A percentile compares a stretch with the other conserved stretches of the same genome.
These are phyloP conservation scores for Nowickia ferox DNA, from an alignment of 2,888 invertebrate species.

Conservation along the genomic window DNA sequence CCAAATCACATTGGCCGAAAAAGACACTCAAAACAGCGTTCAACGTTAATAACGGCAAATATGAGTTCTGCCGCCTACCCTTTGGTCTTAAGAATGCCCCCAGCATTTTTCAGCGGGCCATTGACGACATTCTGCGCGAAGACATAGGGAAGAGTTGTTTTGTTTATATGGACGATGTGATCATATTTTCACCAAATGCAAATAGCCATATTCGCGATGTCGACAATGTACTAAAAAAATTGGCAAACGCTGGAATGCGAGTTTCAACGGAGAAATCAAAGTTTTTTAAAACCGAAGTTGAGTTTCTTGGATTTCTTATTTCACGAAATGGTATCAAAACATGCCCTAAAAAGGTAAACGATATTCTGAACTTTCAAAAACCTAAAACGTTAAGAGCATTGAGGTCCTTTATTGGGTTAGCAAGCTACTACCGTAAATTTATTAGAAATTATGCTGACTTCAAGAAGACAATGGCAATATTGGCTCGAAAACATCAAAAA, in stretches of 20 bases:
- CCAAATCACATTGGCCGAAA: slow-evolving; percentile 37
- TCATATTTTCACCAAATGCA: slow-evolving; percentile 47
- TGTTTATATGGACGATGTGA: slow-evolving; percentile 71
- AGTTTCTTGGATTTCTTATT: slow-evolving; percentile 51
- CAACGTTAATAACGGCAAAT: slow-evolving; percentile 77
- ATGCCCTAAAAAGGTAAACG: slow-evolving; percentile 36
- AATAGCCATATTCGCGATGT: slow-evolving; percentile 48
- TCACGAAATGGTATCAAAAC: slow-evolving; percentile 45
- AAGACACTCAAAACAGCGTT: slow-evolving; percentile 46
- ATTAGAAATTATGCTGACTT: slow-evolving; percentile 53
- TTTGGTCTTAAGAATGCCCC: slow-evolving; percentile 72
- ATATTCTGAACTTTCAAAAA: slow-evolving; percentile 48
- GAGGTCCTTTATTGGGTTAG: slow-evolving; percentile 47
- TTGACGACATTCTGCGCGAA: slow-evolving; percentile 70
- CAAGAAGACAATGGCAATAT: slow-evolving; percentile 62
- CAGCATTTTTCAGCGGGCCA: slow-evolving; percentile 26
- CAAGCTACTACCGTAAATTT: slow-evolving; percentile 53
- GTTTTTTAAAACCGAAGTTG: slow-evolving; percentile 38
- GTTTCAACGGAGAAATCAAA: slow-evolving; percentile 43
- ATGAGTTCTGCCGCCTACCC: slow-evolving; percentile 78
- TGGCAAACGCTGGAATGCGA: slow-evolving; percentile 29
- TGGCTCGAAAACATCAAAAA: slow-evolving; percentile 30
- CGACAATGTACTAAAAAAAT: slow-evolving; percentile 41
- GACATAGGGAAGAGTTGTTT: slow-evolving; percentile 67
- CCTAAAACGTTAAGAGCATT: slow-evolving; percentile 50